Base-by-base conservation (phyloP, 2,113 vertebrate species). In the Poecile atricapillus region DNA sequence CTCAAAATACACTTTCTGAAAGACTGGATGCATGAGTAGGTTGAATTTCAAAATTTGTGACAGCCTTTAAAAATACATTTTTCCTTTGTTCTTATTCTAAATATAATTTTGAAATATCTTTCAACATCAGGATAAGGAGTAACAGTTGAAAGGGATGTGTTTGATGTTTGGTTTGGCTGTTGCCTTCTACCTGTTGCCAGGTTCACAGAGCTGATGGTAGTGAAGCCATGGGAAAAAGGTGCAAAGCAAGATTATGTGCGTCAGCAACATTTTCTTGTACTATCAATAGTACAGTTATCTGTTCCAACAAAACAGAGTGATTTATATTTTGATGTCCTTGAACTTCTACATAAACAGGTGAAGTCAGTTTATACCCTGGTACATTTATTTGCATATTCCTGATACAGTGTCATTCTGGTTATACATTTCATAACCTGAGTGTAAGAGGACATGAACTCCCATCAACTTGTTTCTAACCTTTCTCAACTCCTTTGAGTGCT, bases 291-390 rank as follows among this genome's bases (percentile, higher is more conserved):
- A 28, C 67, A 84, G 60, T 90, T 94, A 77, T 83, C 83, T 90
- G 80, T 94, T 95, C 62, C 62, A 88, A 47, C 83, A 95, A 93
- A 94, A 92, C 21, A 82, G 85, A 76, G 49, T 83, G 73, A 94
- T 96, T 95, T 92, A 70, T 74, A 78, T 96, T 94, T 93, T 94
- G 80, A 79, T 91, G 92, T 80, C 95, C 96, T 91, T 89, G 96
- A 93, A 82, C 89, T 83, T 96, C 74, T 59, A 33, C 86, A 80
- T 88, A 62, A 96, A 94, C 84, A 94, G 77, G 76, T 93, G 87
- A 95, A 95, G 86, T 67, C 24, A 76, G 65, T 44, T 93, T 70
- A 87, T 58, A 82, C 95, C 69, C 74, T 59, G 55, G 53, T 87
- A 73, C 83, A 28, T 96, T 91, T 93, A 81, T 94, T 83, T 95